Evolutionary conservation across 2,797 vertebrate genomes (phyloP), one percentile per base, ranked within the genome.

Genomic region (Myripristis murdjan): DNA sequence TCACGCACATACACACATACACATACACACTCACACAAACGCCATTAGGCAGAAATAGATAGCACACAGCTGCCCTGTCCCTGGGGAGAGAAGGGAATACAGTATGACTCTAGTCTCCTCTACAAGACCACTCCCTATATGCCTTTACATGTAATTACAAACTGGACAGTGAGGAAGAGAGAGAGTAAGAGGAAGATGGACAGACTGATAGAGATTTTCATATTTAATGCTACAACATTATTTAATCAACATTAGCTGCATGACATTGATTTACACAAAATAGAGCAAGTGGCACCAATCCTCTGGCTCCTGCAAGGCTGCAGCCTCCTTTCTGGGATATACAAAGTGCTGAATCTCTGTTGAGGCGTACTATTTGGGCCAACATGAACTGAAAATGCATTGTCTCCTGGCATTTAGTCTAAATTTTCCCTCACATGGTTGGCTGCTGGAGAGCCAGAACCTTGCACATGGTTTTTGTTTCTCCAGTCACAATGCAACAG

Each of bases 41-140:
- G 73, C 61, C 71, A 62, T 71, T 77, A 74, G 61, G 65, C 46
- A 66, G 44, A 75, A 76, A 81, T 82, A 83, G 75, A 87, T 82
- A 65, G 69, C 44, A 23, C 64, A 83, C 82, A 90, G 83, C 82
- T 87, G 82, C 62, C 72, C 18, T 52, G 60, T 89, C 79, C 81
- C 80, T 54, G 64, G 82, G 72, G 52, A 47, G 28, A 58, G 57
- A 33, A 31, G 60, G 26, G 46, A 63, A 71, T 66, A 61, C 52
- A 68, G 24, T 18, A 18, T 35, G 57, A 56, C 53, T 72, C 18
- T 16, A 31, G 39, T 70, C 20, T 72, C 44, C 18, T 70, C 12
- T 58, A 39, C 28, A 53, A 60, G 65, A 64, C 60, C 55, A 64
- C 63, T 78, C 33, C 46, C 5, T 51, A 24, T 51, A 49, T 70